Base-by-base conservation (phyloP, 2,888 invertebrate species). In the Ochlodes sylvanus region DNA sequence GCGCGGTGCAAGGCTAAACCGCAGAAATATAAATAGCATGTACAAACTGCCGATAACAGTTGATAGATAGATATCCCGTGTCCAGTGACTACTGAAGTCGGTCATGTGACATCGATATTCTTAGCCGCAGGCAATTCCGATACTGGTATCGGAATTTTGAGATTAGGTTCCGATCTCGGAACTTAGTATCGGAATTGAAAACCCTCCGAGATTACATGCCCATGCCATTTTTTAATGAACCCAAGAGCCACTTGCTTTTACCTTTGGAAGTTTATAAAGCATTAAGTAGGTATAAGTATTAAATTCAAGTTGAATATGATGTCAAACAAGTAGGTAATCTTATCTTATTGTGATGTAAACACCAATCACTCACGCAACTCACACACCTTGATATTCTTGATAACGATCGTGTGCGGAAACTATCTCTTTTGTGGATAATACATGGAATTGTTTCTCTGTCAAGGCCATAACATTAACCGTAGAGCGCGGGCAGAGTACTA, bases 61-160 rank as follows among this genome's bases (percentile, higher is more conserved):
- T 15, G 38, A 1, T 38, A 12, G 38, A 3, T 38, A 38, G 10
- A 9, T 38, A 38, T 38, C 38, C 12, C 10, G 10, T 38, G 38
- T 32, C 60, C 60, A 47, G 47, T 34, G 15, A 47, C 60, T 32
- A 10, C 10, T 34, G 32, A 61, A 32, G 32, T 60, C 17, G 60
- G 32, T 47, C 60, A 15, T 3, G 32, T 47, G 60, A 47, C 47
- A 60, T 47, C 47, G 32, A 60, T 47, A 60, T 32, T 47, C 60
- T 47, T 14, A n/a, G 32, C 41, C 41, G 54, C 32, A n/a, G 15
- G 5, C 27, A n/a, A n/a, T n/a, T n/a, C n/a, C n/a, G n/a, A n/a
- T n/a, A n/a, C n/a, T n/a, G n/a, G n/a, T n/a, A n/a, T n/a, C n/a
- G n/a, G n/a, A n/a, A n/a, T n/a, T n/a, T n/a, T n/a, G n/a, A n/a